phyloP scores from a whole-genome alignment of 2,113 vertebrate species.

The Isichthys henryi region DNA sequence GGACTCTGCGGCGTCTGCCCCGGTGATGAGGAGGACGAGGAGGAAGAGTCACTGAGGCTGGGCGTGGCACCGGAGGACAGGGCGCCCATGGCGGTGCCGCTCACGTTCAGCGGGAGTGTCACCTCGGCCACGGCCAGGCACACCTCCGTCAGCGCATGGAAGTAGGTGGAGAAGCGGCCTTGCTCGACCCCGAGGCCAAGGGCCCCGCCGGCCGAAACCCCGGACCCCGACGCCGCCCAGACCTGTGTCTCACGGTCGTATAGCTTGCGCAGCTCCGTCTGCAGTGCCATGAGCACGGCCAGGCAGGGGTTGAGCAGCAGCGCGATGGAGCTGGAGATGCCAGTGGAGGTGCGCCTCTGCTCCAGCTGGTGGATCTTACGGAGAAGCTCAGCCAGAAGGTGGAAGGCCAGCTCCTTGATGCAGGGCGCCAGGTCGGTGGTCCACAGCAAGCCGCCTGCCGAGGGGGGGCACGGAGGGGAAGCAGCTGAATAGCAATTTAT shows the following conservation, averaged over 20 bases:
- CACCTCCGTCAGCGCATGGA: slow-evolving; percentile 91
- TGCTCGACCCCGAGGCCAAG: slow-evolving; percentile 66
- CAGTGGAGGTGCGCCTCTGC: slow-evolving; percentile 73
- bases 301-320: slow-evolving; percentile 91
- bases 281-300: slow-evolving; percentile 89
- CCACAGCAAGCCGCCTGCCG: slow-evolving; percentile 86
- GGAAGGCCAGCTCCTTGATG: slow-evolving; percentile 89
- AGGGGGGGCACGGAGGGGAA: background rate
- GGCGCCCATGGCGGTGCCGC: slow-evolving; percentile 68
- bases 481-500: background rate
- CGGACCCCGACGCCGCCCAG: slow-evolving; percentile 67
- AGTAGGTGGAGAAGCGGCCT: slow-evolving; percentile 89
- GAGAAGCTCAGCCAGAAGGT: slow-evolving; percentile 83
- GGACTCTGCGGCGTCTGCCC: slow-evolving; percentile 95
- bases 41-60: slow-evolving; percentile 90
- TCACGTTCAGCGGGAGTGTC: slow-evolving; percentile 83
- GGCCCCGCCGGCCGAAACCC: slow-evolving; percentile 54
- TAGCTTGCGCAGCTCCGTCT: slow-evolving; percentile 88
- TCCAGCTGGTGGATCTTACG: slow-evolving; percentile 84
- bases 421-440: slow-evolving; percentile 85
- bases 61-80: slow-evolving; percentile 77
- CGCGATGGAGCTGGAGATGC: slow-evolving; percentile 83
- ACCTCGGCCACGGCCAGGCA: slow-evolving; percentile 93
- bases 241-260: slow-evolving; percentile 89
- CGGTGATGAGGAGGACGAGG: slow-evolving; percentile 88